Evolutionary conservation across 2,113 vertebrate genomes (phyloP), one percentile per base, ranked within the genome.

Genomic region (Phrynosoma blainvillii): DNA sequence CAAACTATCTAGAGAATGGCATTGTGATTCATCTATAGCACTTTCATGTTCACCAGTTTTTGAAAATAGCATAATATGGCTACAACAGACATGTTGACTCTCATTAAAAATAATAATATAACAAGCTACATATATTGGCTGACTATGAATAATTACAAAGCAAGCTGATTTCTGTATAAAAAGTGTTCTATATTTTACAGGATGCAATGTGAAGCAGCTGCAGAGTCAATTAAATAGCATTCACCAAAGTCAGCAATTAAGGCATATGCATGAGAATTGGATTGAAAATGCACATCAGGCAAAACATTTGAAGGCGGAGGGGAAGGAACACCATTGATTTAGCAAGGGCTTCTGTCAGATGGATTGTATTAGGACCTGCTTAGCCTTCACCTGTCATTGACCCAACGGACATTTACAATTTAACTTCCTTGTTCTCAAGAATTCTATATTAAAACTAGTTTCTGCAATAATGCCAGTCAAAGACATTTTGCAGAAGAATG

Each of bases 361-460:
- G 13, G 47, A 89, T 90, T 0, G 78, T 80, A 91, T 84, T 84
- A 78, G 68, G 1, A 88, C 10, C 54, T 30, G 71, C 78, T 88
- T 42, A 92, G 5, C 27, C 90, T 91, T 89, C 68, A 76, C 86
- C 82, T 94, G 83, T 27, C 84, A 87, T 7, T 84, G 83, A 81
- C 18, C 4, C 82, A 89, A 23, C 3, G 30, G 25, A 75, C 54
- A 59, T 4, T 91, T 89, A 62, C 36, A 76, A 81, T 88, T 68
- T 74, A 11, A 16, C 21, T 76, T 40, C 56, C 82, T 66, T 3
- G 85, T 90, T 75, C 81, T 5, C 52, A 62, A 0, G 52, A 30
- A 87, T 59, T 84, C 80, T 80, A 7, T 20, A 10, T 1, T 79
- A 78, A 88, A 92, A 86, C 1, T 23, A 82, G 32, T 79, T 88